Conservation (phyloP, 2,113 vertebrate species). For the Phalacrocorax pelagicus region DNA sequence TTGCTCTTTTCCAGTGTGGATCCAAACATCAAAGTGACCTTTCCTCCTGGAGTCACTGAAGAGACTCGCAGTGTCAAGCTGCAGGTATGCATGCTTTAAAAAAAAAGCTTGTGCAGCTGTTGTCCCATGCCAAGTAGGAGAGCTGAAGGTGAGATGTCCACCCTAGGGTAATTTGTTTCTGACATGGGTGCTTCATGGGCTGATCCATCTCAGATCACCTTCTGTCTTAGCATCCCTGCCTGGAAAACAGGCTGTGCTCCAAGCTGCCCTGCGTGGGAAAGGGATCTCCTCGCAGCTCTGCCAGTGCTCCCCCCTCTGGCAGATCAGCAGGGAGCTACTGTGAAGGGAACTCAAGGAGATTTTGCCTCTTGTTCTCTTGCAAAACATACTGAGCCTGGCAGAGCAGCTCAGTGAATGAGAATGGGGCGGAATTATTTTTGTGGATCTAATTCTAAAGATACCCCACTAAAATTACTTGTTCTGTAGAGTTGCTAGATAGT, state of each 20-base stretch:
- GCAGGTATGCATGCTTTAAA: conserved; percentile 62
- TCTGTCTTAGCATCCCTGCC: not conserved
- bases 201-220: not conserved
- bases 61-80: conserved; percentile 69
- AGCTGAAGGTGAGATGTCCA: not conserved
- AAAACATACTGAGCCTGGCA: not conserved
- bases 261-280: not conserved
- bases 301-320: not conserved
- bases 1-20: conserved; percentile 85
- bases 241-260: not conserved
- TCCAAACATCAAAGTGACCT: conserved; percentile 86
- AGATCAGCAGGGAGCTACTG: not conserved
- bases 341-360: not conserved
- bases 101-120: not conserved
- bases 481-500: not conserved
- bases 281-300: not conserved
- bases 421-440: not conserved
- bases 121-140: not conserved
- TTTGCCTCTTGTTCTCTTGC: not conserved
- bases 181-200: not conserved
- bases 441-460: not conserved
- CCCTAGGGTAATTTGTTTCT: not conserved
- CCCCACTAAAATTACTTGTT: not conserved
- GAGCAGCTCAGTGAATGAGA: not conserved
- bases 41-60: conserved; percentile 84